These are phyloP conservation scores for Eclectus roratus DNA, from an alignment of 2,113 vertebrate genomes.

Conservation along the genomic window DNA sequence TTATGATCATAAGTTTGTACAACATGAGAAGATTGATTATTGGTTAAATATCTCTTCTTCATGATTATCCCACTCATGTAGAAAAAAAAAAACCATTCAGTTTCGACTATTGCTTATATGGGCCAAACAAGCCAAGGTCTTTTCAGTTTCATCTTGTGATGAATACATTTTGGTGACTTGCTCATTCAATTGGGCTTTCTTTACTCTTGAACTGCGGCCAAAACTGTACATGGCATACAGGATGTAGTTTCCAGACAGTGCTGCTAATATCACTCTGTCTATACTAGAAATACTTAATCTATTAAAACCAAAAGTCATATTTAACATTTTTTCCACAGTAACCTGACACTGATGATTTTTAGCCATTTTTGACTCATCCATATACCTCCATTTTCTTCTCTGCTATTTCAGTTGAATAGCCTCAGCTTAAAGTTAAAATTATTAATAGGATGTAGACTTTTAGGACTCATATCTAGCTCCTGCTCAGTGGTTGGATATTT, in stretches of 20 bases:
- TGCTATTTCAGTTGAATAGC: conserved; percentile 42
- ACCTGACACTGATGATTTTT: conserved; percentile 48
- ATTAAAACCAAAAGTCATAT: conserved; percentile 44
- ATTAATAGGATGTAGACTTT: conserved; percentile 24
- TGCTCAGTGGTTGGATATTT: neutral
- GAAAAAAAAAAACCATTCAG: neutral
- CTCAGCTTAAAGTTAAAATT: conserved; percentile 25
- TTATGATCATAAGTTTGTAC: neutral
- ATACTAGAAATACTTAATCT: conserved; percentile 37
- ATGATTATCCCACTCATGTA: neutral
- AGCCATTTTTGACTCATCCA: conserved; percentile 27
- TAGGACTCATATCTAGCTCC: neutral
- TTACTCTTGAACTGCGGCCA: neutral
- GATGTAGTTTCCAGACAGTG: conserved; percentile 21
- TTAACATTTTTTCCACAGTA: conserved; percentile 59
- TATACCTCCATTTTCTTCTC: neutral
- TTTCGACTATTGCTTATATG: neutral
- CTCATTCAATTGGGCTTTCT: neutral
- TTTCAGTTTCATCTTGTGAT: neutral
- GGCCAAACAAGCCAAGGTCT: neutral
- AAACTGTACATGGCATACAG: neutral
- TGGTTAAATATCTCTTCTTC: neutral
- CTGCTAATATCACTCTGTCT: neutral
- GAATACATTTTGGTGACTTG: neutral
- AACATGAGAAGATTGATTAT: neutral